Base-by-base conservation (phyloP, 2,797 vertebrate genomes). In the Apogon talboti region DNA sequence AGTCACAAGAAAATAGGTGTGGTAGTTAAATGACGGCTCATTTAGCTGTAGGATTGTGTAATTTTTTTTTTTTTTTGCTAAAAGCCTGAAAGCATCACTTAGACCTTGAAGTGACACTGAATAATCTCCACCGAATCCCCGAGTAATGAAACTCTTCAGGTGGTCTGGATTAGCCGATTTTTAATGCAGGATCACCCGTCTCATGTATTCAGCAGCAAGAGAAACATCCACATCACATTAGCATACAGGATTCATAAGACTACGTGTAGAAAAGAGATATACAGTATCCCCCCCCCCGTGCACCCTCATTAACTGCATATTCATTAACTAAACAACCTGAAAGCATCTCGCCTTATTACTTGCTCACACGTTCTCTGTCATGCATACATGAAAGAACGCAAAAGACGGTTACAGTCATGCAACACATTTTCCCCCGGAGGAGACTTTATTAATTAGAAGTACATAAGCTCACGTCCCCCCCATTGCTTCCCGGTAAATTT, bases 381-480 rank as follows among this genome's bases (percentile, higher is more conserved):
- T 12, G n/a, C 35, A 66, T 45, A 81, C 68, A 65, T 64, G 43
- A 63, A 70, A 66, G 60, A 75, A 55, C 45, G 50, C 24, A 15
- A 12, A 53, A 50, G 38, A 56, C 54, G 44, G 43, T 58, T 74
- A 16, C 3, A 68, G 54, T 71, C 71, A 46, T 15, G 28, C 42
- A 37, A 21, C 15, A 1, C 48, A 58, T 30, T 42, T 50, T 10
- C 50, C 51, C 74, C 67, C 57, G 2, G 21, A 72, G 59, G 67
- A 73, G 65, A 46, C 50, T 84, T 71, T 81, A 85, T 85, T 87
- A 79, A 90, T 86, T 82, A 82, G 74, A 85, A 68, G 79, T 80
- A 66, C 70, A 78, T 76, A 75, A 77, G 35, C 76, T 61, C 57
- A 35, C 13, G 4, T 33, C 56, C 28, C 24, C 13, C 52, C 49